A percentile compares a stretch with the other conserved stretches of the same genome.
phyloP scores from a whole-genome alignment of 2,113 vertebrate species.

The Thamnaconus septentrionalis region DNA sequence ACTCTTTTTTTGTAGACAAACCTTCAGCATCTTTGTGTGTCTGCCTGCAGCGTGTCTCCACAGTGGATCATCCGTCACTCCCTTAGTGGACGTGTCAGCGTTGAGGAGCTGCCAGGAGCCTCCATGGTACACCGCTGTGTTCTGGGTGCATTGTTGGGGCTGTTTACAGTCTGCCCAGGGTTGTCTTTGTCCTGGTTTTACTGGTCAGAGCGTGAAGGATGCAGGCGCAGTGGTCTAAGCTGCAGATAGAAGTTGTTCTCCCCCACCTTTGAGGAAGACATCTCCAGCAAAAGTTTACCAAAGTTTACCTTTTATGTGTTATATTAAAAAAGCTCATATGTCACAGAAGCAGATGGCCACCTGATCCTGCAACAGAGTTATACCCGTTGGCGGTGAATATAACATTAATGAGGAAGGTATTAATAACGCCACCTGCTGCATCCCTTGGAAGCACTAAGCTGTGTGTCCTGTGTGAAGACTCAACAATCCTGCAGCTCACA shows the following conservation, averaged over 20 bases:
- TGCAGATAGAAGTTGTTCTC: neutral
- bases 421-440: too few species aligned
- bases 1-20: slow-evolving; percentile 10
- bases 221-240: too few species aligned
- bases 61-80: slow-evolving; percentile 55
- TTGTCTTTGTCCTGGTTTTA: slow-evolving; percentile 34
- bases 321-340: too few species aligned
- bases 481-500: too few species aligned
- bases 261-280: neutral
- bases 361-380: too few species aligned
- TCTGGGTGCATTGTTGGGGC: slow-evolving; percentile 24
- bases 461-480: too few species aligned
- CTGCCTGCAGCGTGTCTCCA: slow-evolving; percentile 43
- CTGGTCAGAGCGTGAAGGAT: slow-evolving; percentile 5
- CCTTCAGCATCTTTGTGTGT: slow-evolving; percentile 44
- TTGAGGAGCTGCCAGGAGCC: slow-evolving; percentile 50
- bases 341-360: too few species aligned
- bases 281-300: too few species aligned
- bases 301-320: too few species aligned
- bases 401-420: too few species aligned
- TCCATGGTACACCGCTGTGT: slow-evolving; percentile 7
- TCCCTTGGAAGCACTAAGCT: too few species aligned
- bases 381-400: too few species aligned
- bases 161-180: slow-evolving; percentile 27
- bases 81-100: slow-evolving; percentile 47